Evolutionary conservation across 1,140 invertebrate genomes (phyloP).

Genomic region (Teleopsis dalmanni): DNA sequence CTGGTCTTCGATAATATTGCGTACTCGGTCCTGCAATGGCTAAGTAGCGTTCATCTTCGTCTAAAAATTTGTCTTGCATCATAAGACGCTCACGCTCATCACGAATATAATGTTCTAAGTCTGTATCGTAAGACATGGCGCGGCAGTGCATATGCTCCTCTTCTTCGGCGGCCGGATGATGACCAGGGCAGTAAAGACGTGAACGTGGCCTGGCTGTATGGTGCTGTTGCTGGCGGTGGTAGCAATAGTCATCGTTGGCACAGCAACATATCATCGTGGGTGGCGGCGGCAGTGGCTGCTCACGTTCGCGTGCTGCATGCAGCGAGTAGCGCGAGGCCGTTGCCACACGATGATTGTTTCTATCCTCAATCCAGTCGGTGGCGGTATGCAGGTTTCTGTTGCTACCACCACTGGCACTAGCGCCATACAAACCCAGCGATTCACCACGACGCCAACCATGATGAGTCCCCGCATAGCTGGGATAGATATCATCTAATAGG

Average conservation of each 20-base stretch:
- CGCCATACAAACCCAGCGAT: slow-evolving; percentile 17
- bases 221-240: slow-evolving; percentile 26
- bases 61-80: slow-evolving; percentile 41
- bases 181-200: slow-evolving; percentile 27
- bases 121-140: slow-evolving; percentile 30
- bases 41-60: slow-evolving; percentile 40
- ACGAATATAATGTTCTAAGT: slow-evolving; percentile 40
- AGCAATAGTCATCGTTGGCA: slow-evolving; percentile 38
- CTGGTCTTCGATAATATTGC: slow-evolving; percentile 22
- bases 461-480: slow-evolving; percentile 10
- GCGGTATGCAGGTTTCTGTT: slow-evolving; percentile 30
- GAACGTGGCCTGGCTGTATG: slow-evolving; percentile 13
- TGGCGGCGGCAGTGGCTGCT: slow-evolving; percentile 18
- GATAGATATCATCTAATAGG: slow-evolving; percentile 38
- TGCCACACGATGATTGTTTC: slow-evolving; percentile 20
- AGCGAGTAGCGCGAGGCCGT: slow-evolving; percentile 14
- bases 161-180: slow-evolving; percentile 39
- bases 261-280: slow-evolving; percentile 33
- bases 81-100: slow-evolving; percentile 36
- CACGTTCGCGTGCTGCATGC: slow-evolving; percentile 14
- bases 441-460: slow-evolving; percentile 9
- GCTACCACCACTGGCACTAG: slow-evolving; percentile 25
- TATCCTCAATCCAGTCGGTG: slow-evolving; percentile 32
- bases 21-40: slow-evolving; percentile 14
- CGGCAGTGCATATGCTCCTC: slow-evolving; percentile 41